These are phyloP conservation scores for Vulpes lagopus DNA, from an alignment of 2,113 vertebrate species.

Conservation along the genomic window DNA sequence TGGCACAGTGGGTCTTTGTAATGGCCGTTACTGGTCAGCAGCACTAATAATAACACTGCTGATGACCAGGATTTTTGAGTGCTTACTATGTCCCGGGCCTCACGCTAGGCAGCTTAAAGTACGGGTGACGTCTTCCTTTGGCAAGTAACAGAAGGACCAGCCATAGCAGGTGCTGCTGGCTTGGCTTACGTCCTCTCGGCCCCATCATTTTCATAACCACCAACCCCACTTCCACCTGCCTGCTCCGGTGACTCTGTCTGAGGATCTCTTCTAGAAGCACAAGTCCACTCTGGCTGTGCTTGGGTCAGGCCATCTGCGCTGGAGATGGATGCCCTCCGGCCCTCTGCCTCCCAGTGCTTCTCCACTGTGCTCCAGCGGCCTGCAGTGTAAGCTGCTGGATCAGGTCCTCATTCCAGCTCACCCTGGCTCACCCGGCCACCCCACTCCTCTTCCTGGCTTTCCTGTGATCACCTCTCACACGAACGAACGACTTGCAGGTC, in stretches of 20 bases:
- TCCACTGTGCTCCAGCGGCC: not conserved
- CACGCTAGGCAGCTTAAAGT: too few relatives aligned
- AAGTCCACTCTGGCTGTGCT: not conserved
- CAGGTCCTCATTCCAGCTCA: too few relatives aligned
- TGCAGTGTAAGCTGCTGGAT: not conserved
- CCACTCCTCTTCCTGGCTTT: not conserved
- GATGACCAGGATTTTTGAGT: not conserved
- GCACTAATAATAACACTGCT: not conserved
- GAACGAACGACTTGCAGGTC: not conserved
- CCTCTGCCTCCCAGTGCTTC: not conserved
- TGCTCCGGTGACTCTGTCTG: not conserved
- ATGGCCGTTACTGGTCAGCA: not conserved
- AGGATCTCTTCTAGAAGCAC: not conserved
- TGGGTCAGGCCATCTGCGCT: not conserved
- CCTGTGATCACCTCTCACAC: not conserved
- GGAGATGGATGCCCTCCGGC: not conserved
- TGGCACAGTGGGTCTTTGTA: not conserved
- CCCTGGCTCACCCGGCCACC: not conserved
- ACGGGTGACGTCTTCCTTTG: not conserved
- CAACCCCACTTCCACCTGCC: not conserved
- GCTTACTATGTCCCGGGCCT: not conserved
- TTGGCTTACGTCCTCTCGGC: accelerated
- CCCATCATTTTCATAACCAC: not conserved
- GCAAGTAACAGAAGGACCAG: not conserved
- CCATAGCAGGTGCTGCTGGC: accelerated